These are phyloP conservation scores for Parazoanthus swiftii DNA, from an alignment of 92 coral and sea anemone genomes.

Conservation along the genomic window DNA sequence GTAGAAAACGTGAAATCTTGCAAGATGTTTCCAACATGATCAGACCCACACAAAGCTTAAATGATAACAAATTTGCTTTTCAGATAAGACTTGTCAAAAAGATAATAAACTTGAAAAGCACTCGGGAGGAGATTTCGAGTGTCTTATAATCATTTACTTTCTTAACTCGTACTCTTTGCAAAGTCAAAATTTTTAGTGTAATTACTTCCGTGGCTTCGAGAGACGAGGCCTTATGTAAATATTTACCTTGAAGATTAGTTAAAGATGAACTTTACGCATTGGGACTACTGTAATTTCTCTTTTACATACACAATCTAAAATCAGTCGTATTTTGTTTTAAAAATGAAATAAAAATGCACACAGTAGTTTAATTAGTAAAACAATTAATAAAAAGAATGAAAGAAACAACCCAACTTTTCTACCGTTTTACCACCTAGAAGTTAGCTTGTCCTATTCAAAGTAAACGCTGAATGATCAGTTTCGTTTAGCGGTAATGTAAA, in stretches of 20 bases:
- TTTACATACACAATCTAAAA: neutral
- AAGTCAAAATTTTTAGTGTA: slow-evolving; percentile 35
- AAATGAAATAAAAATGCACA: neutral
- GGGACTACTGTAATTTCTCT: neutral
- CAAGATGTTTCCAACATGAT: slow-evolving; percentile 15
- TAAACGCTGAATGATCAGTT: neutral
- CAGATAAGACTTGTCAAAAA: slow-evolving; percentile 43
- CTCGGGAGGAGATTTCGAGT: slow-evolving; percentile 33
- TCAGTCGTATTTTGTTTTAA: neutral
- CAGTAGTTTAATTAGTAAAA: neutral
- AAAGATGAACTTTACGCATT: neutral
- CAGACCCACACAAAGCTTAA: slow-evolving; percentile 16
- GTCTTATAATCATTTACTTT: slow-evolving; percentile 30
- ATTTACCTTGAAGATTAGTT: slow-evolving; percentile 33
- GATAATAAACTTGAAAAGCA: slow-evolving; percentile 46
- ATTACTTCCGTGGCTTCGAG: slow-evolving; percentile 34
- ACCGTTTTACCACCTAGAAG: slow-evolving; percentile 33
- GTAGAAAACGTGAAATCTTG: neutral
- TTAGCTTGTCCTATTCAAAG: neutral
- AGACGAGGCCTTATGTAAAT: slow-evolving; percentile 22
- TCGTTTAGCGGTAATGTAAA: neutral
- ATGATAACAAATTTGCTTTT: slow-evolving; percentile 30
- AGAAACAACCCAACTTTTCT: slow-evolving; percentile 21
- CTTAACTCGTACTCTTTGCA: slow-evolving; percentile 34
- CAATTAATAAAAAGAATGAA: neutral